A percentile compares a stretch with the other conserved stretches of the same genome.
Conservation (phyloP, 2,888 invertebrate species). For the Stenolophus ochropezus region DNA sequence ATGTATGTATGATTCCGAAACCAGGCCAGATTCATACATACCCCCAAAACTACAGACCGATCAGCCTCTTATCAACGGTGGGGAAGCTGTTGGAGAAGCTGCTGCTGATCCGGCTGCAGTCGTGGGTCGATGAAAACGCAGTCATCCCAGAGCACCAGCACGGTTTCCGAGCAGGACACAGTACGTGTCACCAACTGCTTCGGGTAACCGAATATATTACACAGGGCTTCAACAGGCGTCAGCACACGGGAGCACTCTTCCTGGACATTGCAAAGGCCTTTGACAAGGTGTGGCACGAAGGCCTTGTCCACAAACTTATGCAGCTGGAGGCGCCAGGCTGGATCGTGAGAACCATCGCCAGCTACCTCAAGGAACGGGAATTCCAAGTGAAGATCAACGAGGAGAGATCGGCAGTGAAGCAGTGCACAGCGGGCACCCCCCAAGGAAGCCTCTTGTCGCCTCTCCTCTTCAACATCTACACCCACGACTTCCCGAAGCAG, state of each 20-base stretch:
- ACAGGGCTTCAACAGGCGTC: not conserved
- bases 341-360: not conserved
- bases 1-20: slow-evolving; percentile 63
- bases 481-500: too few species aligned
- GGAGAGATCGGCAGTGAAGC: too few species aligned
- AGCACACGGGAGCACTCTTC: not conserved
- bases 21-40: slow-evolving; percentile 61
- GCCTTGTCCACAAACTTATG: not conserved
- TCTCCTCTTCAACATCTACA: too few species aligned
- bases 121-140: slow-evolving; percentile 12
- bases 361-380: not conserved
- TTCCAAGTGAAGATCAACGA: not conserved
- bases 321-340: not conserved
- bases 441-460: too few species aligned
- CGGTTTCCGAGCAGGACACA: slow-evolving; percentile 63
- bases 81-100: slow-evolving; percentile 63
- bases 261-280: not conserved
- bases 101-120: slow-evolving; percentile 53
- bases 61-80: slow-evolving; percentile 62
- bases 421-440: too few species aligned
- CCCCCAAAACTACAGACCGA: slow-evolving; percentile 63
- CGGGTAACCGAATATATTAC: not conserved
- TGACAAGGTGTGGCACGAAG: not conserved
- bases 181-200: not conserved
- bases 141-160: too few species aligned